These are phyloP conservation scores for Xiphydria camelus DNA, from an alignment of 2,888 invertebrate genomes.

Conservation along the genomic window DNA sequence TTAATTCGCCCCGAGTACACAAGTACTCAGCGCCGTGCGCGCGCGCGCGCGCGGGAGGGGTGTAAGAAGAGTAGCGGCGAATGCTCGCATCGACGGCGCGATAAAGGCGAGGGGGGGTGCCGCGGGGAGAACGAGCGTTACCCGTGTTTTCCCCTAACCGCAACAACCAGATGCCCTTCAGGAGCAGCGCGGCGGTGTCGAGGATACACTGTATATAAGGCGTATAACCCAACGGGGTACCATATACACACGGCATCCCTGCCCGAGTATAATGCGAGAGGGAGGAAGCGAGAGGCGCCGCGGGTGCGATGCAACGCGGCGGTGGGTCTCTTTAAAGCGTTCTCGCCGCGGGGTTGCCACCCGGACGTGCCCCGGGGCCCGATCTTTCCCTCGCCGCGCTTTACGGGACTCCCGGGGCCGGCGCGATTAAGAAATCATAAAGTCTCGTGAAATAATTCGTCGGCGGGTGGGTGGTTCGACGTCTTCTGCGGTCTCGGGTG, in stretches of 20 bases:
- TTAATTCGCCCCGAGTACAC: neutral
- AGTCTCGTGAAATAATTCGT: no score
- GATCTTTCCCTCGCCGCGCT: no score
- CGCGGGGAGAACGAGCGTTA: conserved; percentile 21
- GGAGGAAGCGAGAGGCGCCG: neutral
- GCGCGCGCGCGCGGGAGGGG: neutral
- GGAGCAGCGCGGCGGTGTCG: neutral
- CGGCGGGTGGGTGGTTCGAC: no score
- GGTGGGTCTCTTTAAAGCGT: neutral
- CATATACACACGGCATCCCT: neutral
- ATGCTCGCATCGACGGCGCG: neutral
- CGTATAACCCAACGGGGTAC: conserved; percentile 2
- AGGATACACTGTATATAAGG: neutral
- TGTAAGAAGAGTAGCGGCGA: neutral
- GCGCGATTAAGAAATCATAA: neutral
- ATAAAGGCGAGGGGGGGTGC: neutral
- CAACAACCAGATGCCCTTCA: conserved; percentile 10
- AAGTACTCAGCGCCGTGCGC: neutral
- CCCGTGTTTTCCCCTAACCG: conserved; percentile 22
- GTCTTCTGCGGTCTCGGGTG: no score
- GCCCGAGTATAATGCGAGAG: conserved; percentile 1
- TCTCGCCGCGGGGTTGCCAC: neutral
- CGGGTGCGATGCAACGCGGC: neutral
- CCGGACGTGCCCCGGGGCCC: neutral
- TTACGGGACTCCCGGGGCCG: neutral